phyloP scores from a whole-genome alignment of 2,888 invertebrate species.

The Heliconius ismenius region DNA sequence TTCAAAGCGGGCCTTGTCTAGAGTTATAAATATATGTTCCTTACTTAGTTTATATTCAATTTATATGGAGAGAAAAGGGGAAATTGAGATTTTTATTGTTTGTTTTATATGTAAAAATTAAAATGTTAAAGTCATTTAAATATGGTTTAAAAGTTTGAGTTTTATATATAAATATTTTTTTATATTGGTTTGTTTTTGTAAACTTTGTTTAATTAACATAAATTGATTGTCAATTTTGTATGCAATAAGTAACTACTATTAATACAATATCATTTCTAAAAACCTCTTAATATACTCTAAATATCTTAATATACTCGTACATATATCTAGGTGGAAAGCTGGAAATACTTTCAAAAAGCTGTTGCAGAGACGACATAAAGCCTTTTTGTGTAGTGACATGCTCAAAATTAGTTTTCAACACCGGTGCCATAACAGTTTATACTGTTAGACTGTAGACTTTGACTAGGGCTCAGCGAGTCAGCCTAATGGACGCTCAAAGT shows the following conservation, averaged over 20 bases:
- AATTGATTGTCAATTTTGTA: no score
- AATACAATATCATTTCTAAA: no score
- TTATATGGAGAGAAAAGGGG: background rate
- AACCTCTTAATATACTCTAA: no score
- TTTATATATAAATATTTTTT: no score
- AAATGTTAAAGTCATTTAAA: background rate
- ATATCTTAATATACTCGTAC: no score
- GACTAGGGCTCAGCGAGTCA: background rate
- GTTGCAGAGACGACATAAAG: background rate
- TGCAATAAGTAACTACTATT: no score
- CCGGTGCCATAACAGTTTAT: conserved; percentile 15
- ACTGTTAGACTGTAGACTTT: background rate
- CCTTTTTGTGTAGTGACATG: conserved; percentile 16
- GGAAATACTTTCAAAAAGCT: background rate
- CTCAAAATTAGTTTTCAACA: conserved; percentile 23
- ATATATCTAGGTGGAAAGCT: no score
- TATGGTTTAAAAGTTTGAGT: background rate
- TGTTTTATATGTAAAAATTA: background rate
- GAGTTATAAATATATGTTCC: no score
- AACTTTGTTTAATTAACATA: no score
- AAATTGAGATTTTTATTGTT: background rate
- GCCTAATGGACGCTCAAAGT: conserved; percentile 1
- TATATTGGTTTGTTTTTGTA: no score
- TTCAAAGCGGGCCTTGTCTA: background rate
- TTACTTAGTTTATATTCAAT: background rate